Base-by-base conservation (phyloP, 2,797 vertebrate genomes). In the Ctenochaetus hawaiiensis region DNA sequence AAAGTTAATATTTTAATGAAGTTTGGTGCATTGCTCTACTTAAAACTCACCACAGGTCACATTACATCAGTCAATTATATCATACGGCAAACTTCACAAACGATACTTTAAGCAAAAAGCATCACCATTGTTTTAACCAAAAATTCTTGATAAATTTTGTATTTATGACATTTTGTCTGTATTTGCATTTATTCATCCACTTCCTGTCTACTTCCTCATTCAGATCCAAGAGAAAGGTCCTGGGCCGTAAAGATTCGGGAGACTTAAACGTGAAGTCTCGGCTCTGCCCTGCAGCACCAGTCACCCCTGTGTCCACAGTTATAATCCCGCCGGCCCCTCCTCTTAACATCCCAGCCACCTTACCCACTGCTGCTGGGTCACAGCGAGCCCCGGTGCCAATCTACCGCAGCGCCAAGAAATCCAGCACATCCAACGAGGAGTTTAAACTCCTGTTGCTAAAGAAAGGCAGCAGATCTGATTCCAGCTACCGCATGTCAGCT, bases 171-270 rank as follows among this genome's bases (percentile, higher is more conserved):
- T 26, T 44, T 47, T 73, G 9, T 62, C 16, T 41, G 8, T 30
- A n/a, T 10, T 2, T 41, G 13, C 20, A 26, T 47, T 0, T 41
- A 6, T 60, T 67, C 17, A 67, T 64, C 18, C 14, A 43, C 1
- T 75, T 9, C 57, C 12, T 70, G 11, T 60, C 14, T 70, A 58
- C 84, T 78, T 81, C 70, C 23, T 80, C 45, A 20, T 68, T 88
- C 90, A 99, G 98, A 94, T 99, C 98, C 69, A 99, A 99, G 93
- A 96, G 98, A 90, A 99, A 99, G 96, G 96, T 99, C 67, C 96
- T 99, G 18, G 98, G 98, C 53, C 96, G 98, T 61, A 99, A 99
- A 93, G 98, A 99, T 94, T 99, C 98, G 3, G 97, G 97, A 86
- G 98, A 99, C 47, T 75, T 96, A 77, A 94, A 95, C 18, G 81